phyloP scores from a whole-genome alignment of 2,113 vertebrate genomes.

The Grallaria varia region DNA sequence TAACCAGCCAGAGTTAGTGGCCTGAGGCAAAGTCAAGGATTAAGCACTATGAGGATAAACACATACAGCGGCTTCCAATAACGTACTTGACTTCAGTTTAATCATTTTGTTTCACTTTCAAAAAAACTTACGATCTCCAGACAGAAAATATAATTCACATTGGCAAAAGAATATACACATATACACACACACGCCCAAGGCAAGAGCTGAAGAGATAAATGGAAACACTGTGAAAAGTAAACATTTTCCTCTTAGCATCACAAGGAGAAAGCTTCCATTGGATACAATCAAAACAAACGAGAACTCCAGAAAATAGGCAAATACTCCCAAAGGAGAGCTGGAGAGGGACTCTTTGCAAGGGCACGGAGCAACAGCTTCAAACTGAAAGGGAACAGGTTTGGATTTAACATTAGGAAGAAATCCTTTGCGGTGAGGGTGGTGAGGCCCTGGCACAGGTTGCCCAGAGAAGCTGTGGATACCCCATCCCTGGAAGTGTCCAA shows the following conservation, averaged over 20 bases:
- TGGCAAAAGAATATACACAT: slow-evolving; percentile 40
- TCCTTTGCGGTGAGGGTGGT: not conserved
- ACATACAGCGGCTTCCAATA: slow-evolving; percentile 56
- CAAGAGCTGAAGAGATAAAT: slow-evolving; percentile 40
- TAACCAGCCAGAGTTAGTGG: slow-evolving; percentile 62
- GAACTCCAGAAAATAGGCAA: not conserved
- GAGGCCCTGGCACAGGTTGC: not conserved
- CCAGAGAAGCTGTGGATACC: not conserved
- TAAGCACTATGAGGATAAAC: slow-evolving; percentile 58
- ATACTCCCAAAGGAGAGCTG: not conserved
- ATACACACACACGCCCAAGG: not conserved
- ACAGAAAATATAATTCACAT: slow-evolving; percentile 53
- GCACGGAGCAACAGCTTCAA: not conserved
- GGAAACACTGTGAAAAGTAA: slow-evolving; percentile 5
- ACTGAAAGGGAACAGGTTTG: not conserved
- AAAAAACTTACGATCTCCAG: slow-evolving; percentile 57
- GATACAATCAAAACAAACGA: not conserved
- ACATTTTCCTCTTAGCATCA: not conserved
- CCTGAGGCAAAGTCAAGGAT: slow-evolving; percentile 59
- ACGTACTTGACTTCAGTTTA: slow-evolving; percentile 57
- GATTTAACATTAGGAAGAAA: not conserved
- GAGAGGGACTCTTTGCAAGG: not conserved
- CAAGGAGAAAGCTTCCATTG: not conserved
- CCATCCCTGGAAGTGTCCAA: not conserved
- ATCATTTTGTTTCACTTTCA: slow-evolving; percentile 66